Base-by-base conservation (phyloP, 2,797 vertebrate species). In the Pangasius djambal region DNA sequence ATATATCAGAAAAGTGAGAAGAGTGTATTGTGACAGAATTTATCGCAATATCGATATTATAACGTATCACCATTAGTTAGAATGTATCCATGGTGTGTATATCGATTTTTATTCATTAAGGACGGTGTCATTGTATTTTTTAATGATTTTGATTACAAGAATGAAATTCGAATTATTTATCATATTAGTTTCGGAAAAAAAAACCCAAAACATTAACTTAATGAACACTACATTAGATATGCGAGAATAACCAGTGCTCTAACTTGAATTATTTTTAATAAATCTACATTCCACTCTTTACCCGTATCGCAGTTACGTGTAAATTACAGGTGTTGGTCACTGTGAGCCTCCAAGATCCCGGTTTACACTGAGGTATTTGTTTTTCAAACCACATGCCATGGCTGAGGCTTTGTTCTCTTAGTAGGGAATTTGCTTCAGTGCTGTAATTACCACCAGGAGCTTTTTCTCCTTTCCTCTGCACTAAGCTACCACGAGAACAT, bases 381-480 rank as follows among this genome's bases (percentile, higher is more conserved):
- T 88, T 88, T 83, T 69, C 70, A 20, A 44, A 16, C 79, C 83
- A 61, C 74, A 69, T 89, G 74, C 67, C 83, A 31, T 7, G 31
- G 67, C 81, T 65, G 72, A 89, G 63, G 85, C 55, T 86, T 86
- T 86, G 85, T 65, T 75, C 67, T 77, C 52, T 74, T 61, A 37
- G 75, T 70, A 70, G 25, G 67, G 70, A 82, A 87, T 75, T 37
- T 87, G 57, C 34, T 20, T 22, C n/a, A 72, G 34, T 18, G 48
- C 37, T 55, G 20, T 70, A 78, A 75, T 78, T 67, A 84, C 3
- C 61, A 84, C 40, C 25, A 31, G 25, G 15, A 52, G 48, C 44
- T 10, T 83, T 83, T 65, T 83, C 31, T 82, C 25, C 81, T 40
- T 15, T 22, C 48, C 34, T 61, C 81, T 7, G 81, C 81, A 12